Percentiles rank a stretch among this genome's conserved stretches.
Evolutionary conservation across 2,888 invertebrate species (phyloP).

Genomic region (Oasisia sp.): DNA sequence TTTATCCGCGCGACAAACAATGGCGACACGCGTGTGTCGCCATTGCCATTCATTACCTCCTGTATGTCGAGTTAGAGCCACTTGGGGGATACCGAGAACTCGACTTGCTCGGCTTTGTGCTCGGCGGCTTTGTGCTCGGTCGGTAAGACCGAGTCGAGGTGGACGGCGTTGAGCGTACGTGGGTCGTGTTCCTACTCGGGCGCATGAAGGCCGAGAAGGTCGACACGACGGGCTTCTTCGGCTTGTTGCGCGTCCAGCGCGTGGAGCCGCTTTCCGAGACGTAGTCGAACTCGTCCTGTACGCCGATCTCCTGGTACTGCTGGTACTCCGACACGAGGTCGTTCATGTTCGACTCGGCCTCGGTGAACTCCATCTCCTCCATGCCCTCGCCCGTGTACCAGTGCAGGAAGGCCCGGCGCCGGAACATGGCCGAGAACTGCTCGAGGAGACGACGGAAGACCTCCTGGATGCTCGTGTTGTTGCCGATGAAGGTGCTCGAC

Average conservation of each 20-base stretch:
- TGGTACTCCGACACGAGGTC: neutral
- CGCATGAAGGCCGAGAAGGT: neutral
- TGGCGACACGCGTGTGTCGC: neutral
- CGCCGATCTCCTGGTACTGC: neutral
- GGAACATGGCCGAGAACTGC: slow-evolving; percentile 37
- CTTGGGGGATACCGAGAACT: neutral
- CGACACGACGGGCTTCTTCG: neutral
- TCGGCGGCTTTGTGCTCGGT: neutral
- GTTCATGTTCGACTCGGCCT: slow-evolving; percentile 3
- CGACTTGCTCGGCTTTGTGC: neutral
- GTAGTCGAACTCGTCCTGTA: neutral
- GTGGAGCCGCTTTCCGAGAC: neutral
- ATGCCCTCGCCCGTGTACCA: slow-evolving; percentile 19
- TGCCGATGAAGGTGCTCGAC: slow-evolving; percentile 89
- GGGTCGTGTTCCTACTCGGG: neutral
- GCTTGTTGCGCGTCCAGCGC: neutral
- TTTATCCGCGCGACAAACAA: neutral
- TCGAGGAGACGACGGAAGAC: slow-evolving; percentile 42
- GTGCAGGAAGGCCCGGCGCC: slow-evolving; percentile 25
- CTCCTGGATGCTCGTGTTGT: slow-evolving; percentile 63
- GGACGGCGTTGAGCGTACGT: neutral
- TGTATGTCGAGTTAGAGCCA: neutral
- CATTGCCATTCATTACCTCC: neutral
- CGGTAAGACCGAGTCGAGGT: neutral
- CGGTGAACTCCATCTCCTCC: neutral